Percentiles rank a stretch among this genome's conserved stretches.
phyloP scores from a whole-genome alignment of 1,140 invertebrate species.

The Asobara japonica region DNA sequence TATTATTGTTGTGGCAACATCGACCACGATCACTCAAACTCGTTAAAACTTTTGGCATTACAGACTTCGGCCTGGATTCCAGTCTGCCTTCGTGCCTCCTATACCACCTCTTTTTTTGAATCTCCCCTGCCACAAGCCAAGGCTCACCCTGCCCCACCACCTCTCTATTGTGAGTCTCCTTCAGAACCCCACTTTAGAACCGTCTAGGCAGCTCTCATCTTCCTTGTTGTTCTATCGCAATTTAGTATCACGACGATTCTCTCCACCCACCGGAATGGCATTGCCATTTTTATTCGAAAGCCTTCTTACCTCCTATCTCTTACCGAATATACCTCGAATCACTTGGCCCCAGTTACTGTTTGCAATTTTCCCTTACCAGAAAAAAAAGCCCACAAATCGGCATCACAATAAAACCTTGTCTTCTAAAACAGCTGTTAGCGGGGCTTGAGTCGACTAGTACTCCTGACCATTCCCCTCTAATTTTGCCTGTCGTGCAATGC shows the following conservation, averaged over 20 bases:
- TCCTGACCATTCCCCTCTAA: slow-evolving; percentile 16
- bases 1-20: slow-evolving; percentile 62
- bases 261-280: slow-evolving; percentile 3
- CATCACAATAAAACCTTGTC: neutral
- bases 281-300: slow-evolving; percentile 12
- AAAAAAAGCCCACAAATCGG: neutral
- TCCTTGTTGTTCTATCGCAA: slow-evolving; percentile 21
- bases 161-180: neutral
- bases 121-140: neutral
- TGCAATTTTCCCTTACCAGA: neutral
- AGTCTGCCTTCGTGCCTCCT: slow-evolving; percentile 49
- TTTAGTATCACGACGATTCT: slow-evolving; percentile 23
- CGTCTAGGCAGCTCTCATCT: neutral
- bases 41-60: slow-evolving; percentile 66
- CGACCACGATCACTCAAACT: slow-evolving; percentile 65
- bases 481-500: slow-evolving; percentile 32
- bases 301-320: neutral
- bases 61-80: slow-evolving; percentile 55
- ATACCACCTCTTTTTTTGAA: slow-evolving; percentile 4
- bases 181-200: neutral
- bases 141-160: neutral
- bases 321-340: neutral
- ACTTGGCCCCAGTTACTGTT: neutral
- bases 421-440: neutral
- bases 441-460: neutral